Conservation (phyloP, 2,113 vertebrate species). For the Menidia beryllina region DNA sequence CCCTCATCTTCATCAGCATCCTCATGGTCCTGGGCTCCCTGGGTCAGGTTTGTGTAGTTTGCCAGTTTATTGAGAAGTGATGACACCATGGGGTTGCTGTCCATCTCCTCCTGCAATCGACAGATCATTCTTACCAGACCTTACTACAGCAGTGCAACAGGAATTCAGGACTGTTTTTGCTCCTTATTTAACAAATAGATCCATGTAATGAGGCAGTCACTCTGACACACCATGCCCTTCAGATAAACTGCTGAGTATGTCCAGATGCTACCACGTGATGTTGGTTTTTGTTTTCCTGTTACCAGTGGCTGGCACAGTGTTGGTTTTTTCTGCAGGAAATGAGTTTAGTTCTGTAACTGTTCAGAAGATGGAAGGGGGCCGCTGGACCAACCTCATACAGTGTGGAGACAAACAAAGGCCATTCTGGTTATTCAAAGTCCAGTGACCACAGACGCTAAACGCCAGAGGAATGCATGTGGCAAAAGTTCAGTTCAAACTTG, state of each 20-base stretch:
- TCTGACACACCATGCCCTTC: no score
- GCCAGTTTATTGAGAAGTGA: conserved; percentile 95
- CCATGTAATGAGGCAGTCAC: no score
- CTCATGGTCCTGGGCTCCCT: conserved; percentile 96
- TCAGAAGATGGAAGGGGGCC: conserved; percentile 49
- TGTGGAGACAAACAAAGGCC: conserved; percentile 30
- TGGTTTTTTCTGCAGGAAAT: conserved; percentile 8
- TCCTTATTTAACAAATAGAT: no score
- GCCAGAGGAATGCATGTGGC: not conserved
- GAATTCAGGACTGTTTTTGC: no score
- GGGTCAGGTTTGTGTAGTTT: conserved; percentile 96
- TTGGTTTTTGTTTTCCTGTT: not conserved
- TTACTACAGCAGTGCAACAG: not conserved
- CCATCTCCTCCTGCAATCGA: conserved; percentile 93
- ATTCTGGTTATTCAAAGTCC: conserved; percentile 17
- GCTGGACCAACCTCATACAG: conserved; percentile 43
- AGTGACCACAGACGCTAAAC: conserved; percentile 55
- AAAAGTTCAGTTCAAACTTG: conserved; percentile 14
- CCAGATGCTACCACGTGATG: no score
- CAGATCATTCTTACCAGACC: not conserved
- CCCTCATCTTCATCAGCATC: conserved; percentile 90
- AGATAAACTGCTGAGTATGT: no score
- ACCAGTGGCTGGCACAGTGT: not conserved
- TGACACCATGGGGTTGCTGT: conserved; percentile 98
- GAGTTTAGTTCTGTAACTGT: conserved; percentile 7